Conservation (phyloP, 2,888 invertebrate species). For the Xanthorhoe spadicearia region DNA sequence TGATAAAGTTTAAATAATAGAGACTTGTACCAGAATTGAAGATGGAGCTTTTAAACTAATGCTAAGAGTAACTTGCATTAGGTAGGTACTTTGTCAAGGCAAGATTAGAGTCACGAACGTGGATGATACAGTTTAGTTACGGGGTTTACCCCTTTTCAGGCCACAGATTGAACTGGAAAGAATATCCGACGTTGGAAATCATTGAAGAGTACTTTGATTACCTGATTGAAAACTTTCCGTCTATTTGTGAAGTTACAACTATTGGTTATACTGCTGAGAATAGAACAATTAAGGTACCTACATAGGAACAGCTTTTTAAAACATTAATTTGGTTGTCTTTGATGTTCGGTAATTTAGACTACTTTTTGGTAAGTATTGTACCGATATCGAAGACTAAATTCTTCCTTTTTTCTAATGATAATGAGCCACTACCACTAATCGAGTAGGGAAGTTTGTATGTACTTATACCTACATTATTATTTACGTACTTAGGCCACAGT, state of each 20-base stretch:
- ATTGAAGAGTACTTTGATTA: conserved; percentile 55
- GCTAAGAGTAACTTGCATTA: no score
- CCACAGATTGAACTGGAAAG: conserved; percentile 54
- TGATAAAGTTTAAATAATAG: no score
- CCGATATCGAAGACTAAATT: no score
- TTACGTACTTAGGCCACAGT: no score
- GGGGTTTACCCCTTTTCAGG: conserved; percentile 44
- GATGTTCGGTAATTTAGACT: no score
- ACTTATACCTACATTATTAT: background rate
- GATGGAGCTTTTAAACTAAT: no score
- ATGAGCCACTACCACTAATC: background rate
- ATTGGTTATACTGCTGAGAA: conserved; percentile 56
- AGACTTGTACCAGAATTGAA: no score
- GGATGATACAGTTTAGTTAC: background rate
- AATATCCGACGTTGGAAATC: conserved; percentile 51
- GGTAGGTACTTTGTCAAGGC: no score
- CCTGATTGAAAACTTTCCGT: conserved; percentile 51
- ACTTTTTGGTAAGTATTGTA: no score
- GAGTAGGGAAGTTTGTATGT: background rate
- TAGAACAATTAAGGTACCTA: conserved; percentile 56
- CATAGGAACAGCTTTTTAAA: background rate
- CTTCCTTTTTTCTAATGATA: no score
- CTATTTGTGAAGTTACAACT: conserved; percentile 49
- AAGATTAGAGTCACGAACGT: no score
- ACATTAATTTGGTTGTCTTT: no score